Evolutionary conservation across 35 echinoderm and acorn worm genomes (phyloP), one percentile per base, ranked within the genome.

Genomic region (Apostichopus parvimensis): DNA sequence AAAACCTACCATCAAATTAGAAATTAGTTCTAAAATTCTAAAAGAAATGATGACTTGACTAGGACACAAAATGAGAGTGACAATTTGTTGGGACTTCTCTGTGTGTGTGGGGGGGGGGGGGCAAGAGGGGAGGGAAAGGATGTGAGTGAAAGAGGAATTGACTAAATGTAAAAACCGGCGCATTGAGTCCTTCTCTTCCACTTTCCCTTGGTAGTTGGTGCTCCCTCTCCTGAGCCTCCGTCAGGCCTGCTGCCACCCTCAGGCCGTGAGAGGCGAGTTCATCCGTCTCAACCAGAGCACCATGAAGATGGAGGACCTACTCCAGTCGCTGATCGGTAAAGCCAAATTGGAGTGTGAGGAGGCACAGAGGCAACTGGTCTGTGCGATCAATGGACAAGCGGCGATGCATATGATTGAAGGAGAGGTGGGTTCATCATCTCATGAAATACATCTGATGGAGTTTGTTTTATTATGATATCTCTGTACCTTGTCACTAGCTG

Each of bases 161-260:
- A n/a, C n/a, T n/a, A n/a, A n/a, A n/a, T n/a, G 58, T 60, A 5
- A 60, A 60, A 12, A 60, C 28, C 28, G 28, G 28, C 28, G 28
- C 28, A 2, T 34, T 34, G 28, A 34, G 28, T 1, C 28, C 28
- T 68, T 68, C 64, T 17, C 9, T 68, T 17, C 64, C 64, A 68
- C 64, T 68, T 34, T 68, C 24, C 64, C 64, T 17, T 1, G 28
- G 28, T 79, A 98, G 97, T 25, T 99, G 64, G 78, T 99, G 75
- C 53, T 56, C 53, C 95, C 95, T 4, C 89, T 99, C 23, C 93
- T 99, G 17, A 71, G 95, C 15, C 73, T 98, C 1, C 83, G 96
- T 1, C 96, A 98, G 79, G 96, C 97, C 86, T 98, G 97, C 83
- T 99, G 97, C 59, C 97, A 99, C 57, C 95, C 97, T 5, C 97